These are phyloP conservation scores for Tenthredo mesomela DNA, from an alignment of 2,888 invertebrate species.

Conservation along the genomic window DNA sequence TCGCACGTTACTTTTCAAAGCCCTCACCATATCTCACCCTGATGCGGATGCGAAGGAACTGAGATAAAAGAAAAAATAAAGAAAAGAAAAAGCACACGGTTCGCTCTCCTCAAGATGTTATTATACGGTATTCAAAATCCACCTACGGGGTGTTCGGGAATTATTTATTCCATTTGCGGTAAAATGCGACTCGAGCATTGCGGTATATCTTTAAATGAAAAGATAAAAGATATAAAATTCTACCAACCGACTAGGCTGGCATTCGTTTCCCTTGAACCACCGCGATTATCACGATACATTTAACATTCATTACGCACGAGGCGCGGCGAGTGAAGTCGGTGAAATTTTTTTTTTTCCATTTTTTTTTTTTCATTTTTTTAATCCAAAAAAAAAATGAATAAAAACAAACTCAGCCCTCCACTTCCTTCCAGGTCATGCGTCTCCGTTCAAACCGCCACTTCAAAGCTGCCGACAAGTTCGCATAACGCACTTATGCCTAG, in stretches of 20 bases:
- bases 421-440: conserved; percentile 44
- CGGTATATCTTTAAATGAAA: neutral
- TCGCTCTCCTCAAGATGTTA: neutral
- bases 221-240: neutral
- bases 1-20: neutral
- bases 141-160: neutral
- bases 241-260: neutral
- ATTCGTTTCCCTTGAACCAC: conserved; percentile 13
- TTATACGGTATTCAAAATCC: neutral
- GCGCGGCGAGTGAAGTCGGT: conserved; percentile 17
- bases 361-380: neutral
- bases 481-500: conserved; percentile 15
- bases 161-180: neutral
- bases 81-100: neutral
- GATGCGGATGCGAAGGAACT: neutral
- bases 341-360: neutral
- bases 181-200: neutral
- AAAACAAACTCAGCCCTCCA: neutral
- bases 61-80: conserved; percentile 3
- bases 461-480: conserved; percentile 41
- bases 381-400: conserved; percentile 3
- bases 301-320: conserved; percentile 47
- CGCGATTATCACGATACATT: conserved; percentile 52
- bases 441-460: conserved; percentile 21
- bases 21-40: neutral